Base-by-base conservation (phyloP, 1,140 invertebrate species). In the Ceratina calcarata region DNA sequence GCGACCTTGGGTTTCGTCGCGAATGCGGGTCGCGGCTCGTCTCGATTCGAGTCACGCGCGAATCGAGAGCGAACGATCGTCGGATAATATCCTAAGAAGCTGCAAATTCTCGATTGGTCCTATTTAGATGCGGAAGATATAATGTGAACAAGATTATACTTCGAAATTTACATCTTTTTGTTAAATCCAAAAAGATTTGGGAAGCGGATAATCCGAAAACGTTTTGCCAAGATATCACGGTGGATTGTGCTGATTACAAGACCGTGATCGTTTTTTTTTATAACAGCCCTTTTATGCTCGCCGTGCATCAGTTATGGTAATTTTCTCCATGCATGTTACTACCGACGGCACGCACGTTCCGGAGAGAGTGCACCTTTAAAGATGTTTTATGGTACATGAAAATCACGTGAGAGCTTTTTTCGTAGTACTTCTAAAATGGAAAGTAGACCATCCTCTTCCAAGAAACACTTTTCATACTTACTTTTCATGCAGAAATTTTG, bases 41-140 rank as follows among this genome's bases (percentile, higher is more conserved):
- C 32, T 20, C 15, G 22, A 60, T 60, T 13, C 27, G 15, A 58
- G 10, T 58, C 70, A 66, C 62, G 53, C 53, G 20, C 10, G 0
- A n/a, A 67, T 60, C 37, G 78, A 80, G 74, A 80, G 70, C 78
- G 70, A 74, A 66, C 22, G n/a, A 78, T 24, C 45, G 10, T 0
- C 4, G 2, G 20, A 37, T 24, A 6, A 3, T 13, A 0, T 66
- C 37, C 4, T 45, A 15, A 0, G 20, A 24, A 61, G 22, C 12
- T 55, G 13, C 37, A 10, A 45, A 45, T 45, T 6, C 37, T 45
- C 37, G 37, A 1, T 57, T n/a, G 55, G 55, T n/a, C 55, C 55
- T 6, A 45, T 45, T 45, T 45, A 45, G 7, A 45, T 45, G 37
- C 37, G 37, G 37, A 45, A 45, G 37, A 45, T 45, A 4, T 4